Evolutionary conservation across 2,797 vertebrate species (phyloP).

Genomic region (Mareca strepera): DNA sequence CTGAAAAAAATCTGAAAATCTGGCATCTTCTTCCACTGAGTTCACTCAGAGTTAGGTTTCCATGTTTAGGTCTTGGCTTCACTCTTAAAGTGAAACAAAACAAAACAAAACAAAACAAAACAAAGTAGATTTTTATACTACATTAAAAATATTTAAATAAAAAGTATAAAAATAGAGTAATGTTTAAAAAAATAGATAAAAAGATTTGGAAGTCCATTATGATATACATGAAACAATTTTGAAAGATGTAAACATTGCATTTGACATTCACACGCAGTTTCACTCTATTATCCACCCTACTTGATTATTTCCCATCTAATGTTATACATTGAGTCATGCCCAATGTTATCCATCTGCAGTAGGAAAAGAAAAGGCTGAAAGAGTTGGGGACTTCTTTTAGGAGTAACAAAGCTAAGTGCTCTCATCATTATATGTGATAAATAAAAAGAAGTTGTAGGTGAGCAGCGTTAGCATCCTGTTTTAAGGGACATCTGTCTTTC

Average conservation of each 20-base stretch:
- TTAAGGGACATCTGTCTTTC: not conserved
- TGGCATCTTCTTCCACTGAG: slow-evolving; percentile 33
- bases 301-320: not conserved
- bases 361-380: not conserved
- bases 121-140: not conserved
- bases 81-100: not conserved
- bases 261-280: not conserved
- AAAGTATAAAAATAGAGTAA: not conserved
- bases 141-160: not conserved
- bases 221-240: not conserved
- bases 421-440: not conserved
- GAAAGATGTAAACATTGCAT: not conserved
- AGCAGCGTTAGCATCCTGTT: not conserved
- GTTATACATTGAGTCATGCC: not conserved
- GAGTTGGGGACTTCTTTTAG: not conserved
- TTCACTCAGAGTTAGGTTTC: slow-evolving; percentile 60
- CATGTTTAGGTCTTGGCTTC: slow-evolving; percentile 46
- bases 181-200: slow-evolving; percentile 16
- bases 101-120: not conserved
- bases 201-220: not conserved
- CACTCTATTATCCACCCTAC: not conserved
- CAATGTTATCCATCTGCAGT: not conserved
- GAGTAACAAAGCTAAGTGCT: not conserved
- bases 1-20: slow-evolving; percentile 39
- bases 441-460: not conserved